These are phyloP conservation scores for Elanoides forficatus DNA, from an alignment of 2,113 vertebrate species.

Conservation along the genomic window DNA sequence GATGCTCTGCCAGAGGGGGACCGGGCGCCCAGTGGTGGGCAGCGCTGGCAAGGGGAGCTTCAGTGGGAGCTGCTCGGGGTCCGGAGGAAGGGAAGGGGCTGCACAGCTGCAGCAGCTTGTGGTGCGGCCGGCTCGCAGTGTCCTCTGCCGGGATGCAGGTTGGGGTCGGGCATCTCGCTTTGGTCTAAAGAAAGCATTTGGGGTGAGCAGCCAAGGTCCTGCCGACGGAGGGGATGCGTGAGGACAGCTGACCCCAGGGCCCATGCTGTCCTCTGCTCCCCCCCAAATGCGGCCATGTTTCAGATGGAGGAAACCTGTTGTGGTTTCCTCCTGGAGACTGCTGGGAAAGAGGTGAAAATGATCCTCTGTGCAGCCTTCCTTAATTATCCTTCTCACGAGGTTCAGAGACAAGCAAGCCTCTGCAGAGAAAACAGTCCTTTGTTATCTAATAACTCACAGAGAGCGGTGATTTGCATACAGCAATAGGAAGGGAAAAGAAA, in stretches of 20 bases:
- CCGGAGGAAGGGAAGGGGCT: background rate
- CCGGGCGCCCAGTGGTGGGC: background rate
- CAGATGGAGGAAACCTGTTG: background rate
- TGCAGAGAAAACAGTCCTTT: constrained; percentile 17
- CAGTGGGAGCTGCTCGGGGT: accelerated
- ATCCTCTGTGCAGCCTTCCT: background rate
- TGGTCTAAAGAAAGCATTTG: accelerated
- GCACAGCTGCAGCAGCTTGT: accelerated
- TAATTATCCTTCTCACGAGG: background rate
- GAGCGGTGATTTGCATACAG: background rate
- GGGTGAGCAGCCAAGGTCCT: accelerated
- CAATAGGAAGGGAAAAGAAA: background rate
- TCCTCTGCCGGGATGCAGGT: background rate
- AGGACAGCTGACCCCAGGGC: background rate
- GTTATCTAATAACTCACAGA: constrained; percentile 5
- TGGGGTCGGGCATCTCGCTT: accelerated
- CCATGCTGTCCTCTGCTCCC: background rate
- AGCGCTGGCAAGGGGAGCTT: background rate
- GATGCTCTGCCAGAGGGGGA: background rate
- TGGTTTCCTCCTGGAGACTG: background rate
- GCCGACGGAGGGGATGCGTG: accelerated
- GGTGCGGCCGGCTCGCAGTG: accelerated
- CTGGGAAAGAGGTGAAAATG: background rate
- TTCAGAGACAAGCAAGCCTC: background rate
- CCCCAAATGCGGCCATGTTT: accelerated